These are phyloP conservation scores for Taphrorychus bicolor DNA, from an alignment of 2,888 invertebrate species.

Conservation along the genomic window DNA sequence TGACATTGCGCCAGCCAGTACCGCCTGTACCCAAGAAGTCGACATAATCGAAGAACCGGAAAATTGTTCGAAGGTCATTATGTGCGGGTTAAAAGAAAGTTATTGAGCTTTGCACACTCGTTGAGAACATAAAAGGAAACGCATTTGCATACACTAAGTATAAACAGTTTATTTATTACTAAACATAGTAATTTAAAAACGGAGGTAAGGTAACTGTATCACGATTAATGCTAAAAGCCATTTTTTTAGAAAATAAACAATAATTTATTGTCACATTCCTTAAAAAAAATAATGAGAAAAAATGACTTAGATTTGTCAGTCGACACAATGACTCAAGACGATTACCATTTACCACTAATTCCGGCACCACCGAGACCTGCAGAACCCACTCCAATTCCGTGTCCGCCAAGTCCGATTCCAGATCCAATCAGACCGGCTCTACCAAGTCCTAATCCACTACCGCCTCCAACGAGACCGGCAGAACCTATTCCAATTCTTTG, in stretches of 20 bases:
- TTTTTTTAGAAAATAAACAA: background rate
- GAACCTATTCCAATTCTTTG: background rate
- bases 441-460: background rate
- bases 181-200: no score
- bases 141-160: no score
- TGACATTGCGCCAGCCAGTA: no score
- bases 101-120: no score
- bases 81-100: no score
- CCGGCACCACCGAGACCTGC: constrained; percentile 4
- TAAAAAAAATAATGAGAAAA: constrained; percentile 19
- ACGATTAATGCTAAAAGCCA: background rate
- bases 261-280: background rate
- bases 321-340: constrained; percentile 1
- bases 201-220: constrained; percentile 6
- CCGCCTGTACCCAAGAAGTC: no score
- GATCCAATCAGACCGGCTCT: background rate
- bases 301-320: constrained; percentile 25
- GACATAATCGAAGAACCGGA: no score
- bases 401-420: background rate
- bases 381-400: background rate
- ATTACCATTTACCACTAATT: constrained; percentile 5
- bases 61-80: no score
- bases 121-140: no score
- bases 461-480: background rate
- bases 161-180: no score